Percentiles rank a stretch among this genome's conserved stretches.
Conservation (phyloP, 2,888 invertebrate species). For the Bhutanitis thaidina region DNA sequence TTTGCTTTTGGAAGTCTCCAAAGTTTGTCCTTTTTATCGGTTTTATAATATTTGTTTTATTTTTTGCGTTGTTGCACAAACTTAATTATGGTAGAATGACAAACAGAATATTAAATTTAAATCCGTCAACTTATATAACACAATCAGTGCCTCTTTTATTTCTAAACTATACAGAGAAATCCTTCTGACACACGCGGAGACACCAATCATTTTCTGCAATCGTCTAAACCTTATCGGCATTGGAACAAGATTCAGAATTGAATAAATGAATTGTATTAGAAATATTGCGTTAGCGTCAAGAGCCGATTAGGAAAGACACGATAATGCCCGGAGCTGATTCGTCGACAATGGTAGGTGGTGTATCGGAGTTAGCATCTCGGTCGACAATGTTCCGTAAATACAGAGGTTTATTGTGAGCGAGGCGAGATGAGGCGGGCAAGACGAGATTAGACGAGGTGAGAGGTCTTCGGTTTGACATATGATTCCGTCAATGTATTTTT, state of each 20-base stretch:
- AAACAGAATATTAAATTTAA: constrained; percentile 50
- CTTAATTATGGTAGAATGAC: constrained; percentile 39
- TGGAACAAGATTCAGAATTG: constrained; percentile 33
- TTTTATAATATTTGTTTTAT: too few species aligned
- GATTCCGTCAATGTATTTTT: constrained; percentile 32
- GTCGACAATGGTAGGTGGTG: constrained; percentile 55
- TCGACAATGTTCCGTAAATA: constrained; percentile 62
- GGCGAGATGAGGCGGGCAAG: constrained; percentile 32
- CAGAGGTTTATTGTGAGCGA: constrained; percentile 54
- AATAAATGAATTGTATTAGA: constrained; percentile 8
- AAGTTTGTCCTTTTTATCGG: too few species aligned
- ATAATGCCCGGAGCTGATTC: constrained; percentile 61
- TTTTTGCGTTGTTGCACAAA: constrained; percentile 23
- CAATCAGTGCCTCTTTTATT: constrained; percentile 73
- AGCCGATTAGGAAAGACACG: constrained; percentile 72
- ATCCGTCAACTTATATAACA: constrained; percentile 64
- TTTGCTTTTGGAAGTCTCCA: too few species aligned
- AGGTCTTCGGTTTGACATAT: constrained; percentile 37
- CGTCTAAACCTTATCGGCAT: constrained; percentile 19
- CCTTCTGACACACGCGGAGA: constrained; percentile 61
- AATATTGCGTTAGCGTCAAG: constrained; percentile 39
- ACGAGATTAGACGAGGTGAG: constrained; percentile 34
- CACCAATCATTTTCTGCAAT: constrained; percentile 28
- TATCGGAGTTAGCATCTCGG: constrained; percentile 52
- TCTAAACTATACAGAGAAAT: constrained; percentile 71